phyloP scores from a whole-genome alignment of 2,113 vertebrate genomes.

The Montifringilla adamsi region DNA sequence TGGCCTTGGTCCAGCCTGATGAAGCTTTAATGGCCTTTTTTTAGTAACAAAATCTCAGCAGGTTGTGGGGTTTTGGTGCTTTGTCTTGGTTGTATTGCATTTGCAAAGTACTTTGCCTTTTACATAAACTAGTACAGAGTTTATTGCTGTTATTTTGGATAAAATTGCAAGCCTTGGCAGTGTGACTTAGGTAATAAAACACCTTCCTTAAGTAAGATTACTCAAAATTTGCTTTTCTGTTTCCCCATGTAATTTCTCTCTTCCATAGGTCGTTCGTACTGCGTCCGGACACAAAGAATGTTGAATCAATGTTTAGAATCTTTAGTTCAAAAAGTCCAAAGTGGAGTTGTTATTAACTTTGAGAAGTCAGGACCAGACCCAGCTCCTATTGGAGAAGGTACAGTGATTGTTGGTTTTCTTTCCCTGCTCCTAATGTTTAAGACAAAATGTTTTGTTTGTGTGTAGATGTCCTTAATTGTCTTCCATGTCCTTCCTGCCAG shows the following conservation, averaged over 20 bases:
- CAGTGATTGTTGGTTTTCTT: neutral
- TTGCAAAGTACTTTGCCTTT: neutral
- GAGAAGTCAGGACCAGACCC: constrained; percentile 84
- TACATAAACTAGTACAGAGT: neutral
- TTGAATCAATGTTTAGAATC: constrained; percentile 85
- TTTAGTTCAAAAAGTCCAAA: constrained; percentile 84
- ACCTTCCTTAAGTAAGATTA: neutral
- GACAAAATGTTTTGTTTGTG: neutral
- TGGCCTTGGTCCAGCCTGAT: neutral
- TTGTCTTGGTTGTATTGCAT: neutral
- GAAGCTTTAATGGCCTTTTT: neutral
- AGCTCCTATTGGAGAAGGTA: constrained; percentile 78
- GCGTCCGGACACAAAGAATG: constrained; percentile 83
- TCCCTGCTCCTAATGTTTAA: neutral
- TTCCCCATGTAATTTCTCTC: neutral
- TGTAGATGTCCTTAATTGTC: neutral
- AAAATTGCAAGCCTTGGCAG: neutral
- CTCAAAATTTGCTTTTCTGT: neutral
- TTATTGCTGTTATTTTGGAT: neutral
- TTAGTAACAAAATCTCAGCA: neutral
- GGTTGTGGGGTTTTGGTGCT: neutral
- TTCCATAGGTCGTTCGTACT: constrained; percentile 79
- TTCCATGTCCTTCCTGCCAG: neutral
- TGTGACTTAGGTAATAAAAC: neutral
- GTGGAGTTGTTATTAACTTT: constrained; percentile 84